Evolutionary conservation across 1,140 invertebrate species (phyloP), one percentile per base, ranked within the genome.

Genomic region (Drosophila sp.): DNA sequence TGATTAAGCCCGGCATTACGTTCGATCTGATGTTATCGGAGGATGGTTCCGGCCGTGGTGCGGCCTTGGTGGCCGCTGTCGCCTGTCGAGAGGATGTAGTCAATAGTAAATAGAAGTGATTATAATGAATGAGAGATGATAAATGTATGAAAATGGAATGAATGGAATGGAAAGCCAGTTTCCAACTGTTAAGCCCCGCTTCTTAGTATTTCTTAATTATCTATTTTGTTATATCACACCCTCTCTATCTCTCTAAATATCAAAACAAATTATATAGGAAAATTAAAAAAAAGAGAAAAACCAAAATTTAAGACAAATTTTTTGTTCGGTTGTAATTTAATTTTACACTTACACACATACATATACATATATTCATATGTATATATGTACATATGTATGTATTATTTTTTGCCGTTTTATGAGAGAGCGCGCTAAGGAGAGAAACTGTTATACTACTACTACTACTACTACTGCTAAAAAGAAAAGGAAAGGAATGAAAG

Each of bases 21-120:
- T 99, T 99, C 92, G 97, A 98, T 91, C 93, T 99, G 80, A 99
- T 99, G 97, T 93, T 99, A 63, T 99, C 98, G 2, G 98, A 99
- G 92, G 99, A 99, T 92, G 99, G 99, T 23, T 99, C 98, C 91
- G 99, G 99, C 8, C 96, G 98, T 89, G 99, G 99, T 40, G 99
- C 99, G 33, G 99, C 99, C 63, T 93, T 99, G 8, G 98, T 99
- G 1, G 99, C 99, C 17, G 98, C 98, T 8, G 98, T 99, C 25
- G 97, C 98, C 33, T 91, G 90, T 68, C 81, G 90, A 41, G 90
- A 91, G 70, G 90, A 91, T 62, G 64, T 86, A 72, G 63, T 87
- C 63, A 56, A 75, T 66, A 70, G 70, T 73, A 89, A 89, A 71
- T 72, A 86, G 80, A 50, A 50, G 44, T 50, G 44, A 50, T 50